These are phyloP conservation scores for Monomorium pharaonis DNA, from an alignment of 1,140 invertebrate species.

Conservation along the genomic window DNA sequence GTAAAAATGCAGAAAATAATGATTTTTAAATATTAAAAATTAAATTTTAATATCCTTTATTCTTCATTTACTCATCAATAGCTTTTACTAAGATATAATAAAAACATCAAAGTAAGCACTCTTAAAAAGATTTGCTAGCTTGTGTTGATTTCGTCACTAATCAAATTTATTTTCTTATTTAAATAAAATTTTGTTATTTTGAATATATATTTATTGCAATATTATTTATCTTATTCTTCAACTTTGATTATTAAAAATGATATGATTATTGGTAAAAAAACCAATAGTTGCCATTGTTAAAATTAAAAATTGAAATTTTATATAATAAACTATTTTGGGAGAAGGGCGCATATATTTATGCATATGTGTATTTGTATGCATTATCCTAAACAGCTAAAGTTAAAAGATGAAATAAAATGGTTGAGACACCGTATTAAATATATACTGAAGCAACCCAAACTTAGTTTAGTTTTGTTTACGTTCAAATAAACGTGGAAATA, in stretches of 20 bases:
- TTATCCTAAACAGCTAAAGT: not conserved
- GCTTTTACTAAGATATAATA: not conserved
- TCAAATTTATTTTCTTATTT: conserved; percentile 35
- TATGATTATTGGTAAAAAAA: too few relatives aligned
- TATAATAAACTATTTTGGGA: not conserved
- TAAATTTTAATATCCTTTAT: not conserved
- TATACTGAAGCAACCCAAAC: not conserved
- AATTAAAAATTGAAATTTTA: not conserved
- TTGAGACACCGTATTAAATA: not conserved
- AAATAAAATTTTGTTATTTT: conserved; percentile 19
- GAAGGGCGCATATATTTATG: not conserved
- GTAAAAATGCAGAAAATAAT: not conserved
- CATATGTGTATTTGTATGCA: too few relatives aligned
- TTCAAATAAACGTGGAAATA: conserved; percentile 12
- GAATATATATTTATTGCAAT: not conserved
- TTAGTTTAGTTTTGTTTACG: not conserved
- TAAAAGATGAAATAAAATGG: not conserved
- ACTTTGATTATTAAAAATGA: not conserved
- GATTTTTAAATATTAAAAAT: not conserved
- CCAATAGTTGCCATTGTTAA: not conserved
- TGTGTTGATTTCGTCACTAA: not conserved
- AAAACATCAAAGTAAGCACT: not conserved
- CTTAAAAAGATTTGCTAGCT: not conserved
- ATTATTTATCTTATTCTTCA: not conserved
- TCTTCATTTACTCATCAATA: not conserved